Percentiles rank a stretch among this genome's conserved stretches.
Evolutionary conservation across 2,888 invertebrate genomes (phyloP).

Genomic region (Tineola bisselliella): DNA sequence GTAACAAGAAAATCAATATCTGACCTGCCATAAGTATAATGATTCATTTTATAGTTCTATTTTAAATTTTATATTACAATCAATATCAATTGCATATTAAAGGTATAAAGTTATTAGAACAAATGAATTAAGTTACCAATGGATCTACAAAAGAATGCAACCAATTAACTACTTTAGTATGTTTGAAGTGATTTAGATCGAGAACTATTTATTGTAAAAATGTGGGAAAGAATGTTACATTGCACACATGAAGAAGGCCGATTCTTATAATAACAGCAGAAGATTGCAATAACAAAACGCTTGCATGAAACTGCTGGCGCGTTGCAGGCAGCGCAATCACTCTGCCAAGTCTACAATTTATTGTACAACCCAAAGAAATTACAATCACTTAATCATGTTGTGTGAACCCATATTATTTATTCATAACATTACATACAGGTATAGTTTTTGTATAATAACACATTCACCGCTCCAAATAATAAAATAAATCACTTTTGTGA

Average conservation of each 20-base stretch:
- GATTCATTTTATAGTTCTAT: no score
- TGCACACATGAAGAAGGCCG: neutral
- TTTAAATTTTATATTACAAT: no score
- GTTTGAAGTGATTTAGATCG: neutral
- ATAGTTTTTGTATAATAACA: no score
- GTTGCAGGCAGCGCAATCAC: neutral
- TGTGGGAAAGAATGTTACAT: neutral
- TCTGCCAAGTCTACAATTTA: neutral
- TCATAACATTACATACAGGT: neutral
- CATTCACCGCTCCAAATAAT: no score
- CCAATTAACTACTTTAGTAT: no score
- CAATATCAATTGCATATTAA: no score
- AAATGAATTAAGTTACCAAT: no score
- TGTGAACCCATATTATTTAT: neutral
- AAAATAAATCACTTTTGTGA: no score
- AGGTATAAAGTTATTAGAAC: no score
- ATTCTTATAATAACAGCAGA: neutral
- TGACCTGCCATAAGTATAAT: no score
- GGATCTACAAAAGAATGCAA: no score
- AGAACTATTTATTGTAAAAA: neutral
- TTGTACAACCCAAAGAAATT: neutral
- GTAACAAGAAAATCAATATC: no score
- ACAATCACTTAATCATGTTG: neutral
- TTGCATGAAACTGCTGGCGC: slow-evolving; percentile 1
- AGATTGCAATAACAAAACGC: slow-evolving; percentile 4